Conservation (phyloP, 2,888 invertebrate genomes). For the Prosopocoilus inquinatus region DNA sequence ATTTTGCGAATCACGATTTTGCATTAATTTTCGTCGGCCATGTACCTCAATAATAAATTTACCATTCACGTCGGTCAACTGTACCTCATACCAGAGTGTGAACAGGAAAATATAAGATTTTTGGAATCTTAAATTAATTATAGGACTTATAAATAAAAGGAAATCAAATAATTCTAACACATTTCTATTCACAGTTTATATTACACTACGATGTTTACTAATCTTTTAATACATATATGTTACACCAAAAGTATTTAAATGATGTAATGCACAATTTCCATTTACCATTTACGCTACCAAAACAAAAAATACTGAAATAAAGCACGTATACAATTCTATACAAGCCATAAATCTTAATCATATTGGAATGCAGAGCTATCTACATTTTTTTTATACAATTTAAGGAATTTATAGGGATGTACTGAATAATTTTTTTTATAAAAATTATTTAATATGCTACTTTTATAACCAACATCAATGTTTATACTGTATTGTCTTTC, state of each 20-base stretch:
- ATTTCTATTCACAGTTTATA: conserved; percentile 20
- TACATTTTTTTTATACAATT: not conserved
- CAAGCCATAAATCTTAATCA: not conserved
- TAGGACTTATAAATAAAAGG: not conserved
- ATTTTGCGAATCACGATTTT: too few relatives aligned
- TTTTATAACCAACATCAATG: not conserved
- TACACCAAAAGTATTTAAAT: conserved; percentile 15
- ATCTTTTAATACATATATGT: conserved; percentile 14
- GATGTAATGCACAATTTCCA: conserved; percentile 21
- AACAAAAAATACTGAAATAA: conserved; percentile 18
- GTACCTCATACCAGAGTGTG: too few relatives aligned
- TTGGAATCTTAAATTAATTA: too few relatives aligned
- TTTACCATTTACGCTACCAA: conserved; percentile 19
- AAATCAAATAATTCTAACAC: conserved; percentile 14
- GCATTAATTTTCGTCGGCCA: too few relatives aligned
- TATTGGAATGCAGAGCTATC: not conserved
- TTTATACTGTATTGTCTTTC: not conserved
- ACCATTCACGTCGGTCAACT: too few relatives aligned
- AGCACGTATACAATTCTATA: conserved; percentile 16
- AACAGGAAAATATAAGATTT: too few relatives aligned
- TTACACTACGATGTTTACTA: conserved; percentile 20
- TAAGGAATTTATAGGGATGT: too few relatives aligned
- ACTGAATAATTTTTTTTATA: not conserved
- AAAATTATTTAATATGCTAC: not conserved
- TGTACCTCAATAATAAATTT: too few relatives aligned